phyloP scores from a whole-genome alignment of 2,797 vertebrate species.

The Scyliorhinus canicula region DNA sequence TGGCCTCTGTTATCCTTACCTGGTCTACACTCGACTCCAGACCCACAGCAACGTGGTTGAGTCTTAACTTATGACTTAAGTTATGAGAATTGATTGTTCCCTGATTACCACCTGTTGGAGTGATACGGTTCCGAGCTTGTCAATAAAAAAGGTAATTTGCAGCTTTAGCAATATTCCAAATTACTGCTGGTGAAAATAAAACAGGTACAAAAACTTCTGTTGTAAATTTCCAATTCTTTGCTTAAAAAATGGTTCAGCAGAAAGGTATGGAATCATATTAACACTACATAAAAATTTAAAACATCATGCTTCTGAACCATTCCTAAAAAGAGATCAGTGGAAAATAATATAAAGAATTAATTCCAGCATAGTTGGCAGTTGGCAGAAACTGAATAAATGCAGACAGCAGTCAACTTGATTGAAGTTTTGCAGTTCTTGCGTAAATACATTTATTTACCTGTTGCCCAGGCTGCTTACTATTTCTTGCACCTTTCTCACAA shows the following conservation, averaged over 20 bases:
- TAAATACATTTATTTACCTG: neutral
- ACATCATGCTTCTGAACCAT: neutral
- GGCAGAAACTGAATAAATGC: neutral
- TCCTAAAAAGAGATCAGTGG: neutral
- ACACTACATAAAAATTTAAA: neutral
- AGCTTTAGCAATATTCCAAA: neutral
- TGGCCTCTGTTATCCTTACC: too few relatives aligned
- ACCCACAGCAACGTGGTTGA: too few relatives aligned
- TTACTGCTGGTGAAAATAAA: neutral
- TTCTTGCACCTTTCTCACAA: conserved; percentile 34
- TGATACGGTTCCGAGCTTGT: neutral
- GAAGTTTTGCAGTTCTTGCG: neutral
- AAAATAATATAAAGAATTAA: neutral
- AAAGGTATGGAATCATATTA: neutral
- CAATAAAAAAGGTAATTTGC: neutral
- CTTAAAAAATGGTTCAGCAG: neutral
- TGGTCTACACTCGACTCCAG: too few relatives aligned
- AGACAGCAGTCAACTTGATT: neutral
- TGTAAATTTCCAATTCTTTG: neutral
- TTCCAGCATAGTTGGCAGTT: neutral
- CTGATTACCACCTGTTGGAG: neutral
- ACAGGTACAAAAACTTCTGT: neutral
- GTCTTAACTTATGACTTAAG: too few relatives aligned
- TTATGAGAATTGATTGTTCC: neutral
- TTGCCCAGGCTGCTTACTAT: neutral